Base-by-base conservation (phyloP, 2,888 invertebrate genomes). In the Xanthorhoe designata region DNA sequence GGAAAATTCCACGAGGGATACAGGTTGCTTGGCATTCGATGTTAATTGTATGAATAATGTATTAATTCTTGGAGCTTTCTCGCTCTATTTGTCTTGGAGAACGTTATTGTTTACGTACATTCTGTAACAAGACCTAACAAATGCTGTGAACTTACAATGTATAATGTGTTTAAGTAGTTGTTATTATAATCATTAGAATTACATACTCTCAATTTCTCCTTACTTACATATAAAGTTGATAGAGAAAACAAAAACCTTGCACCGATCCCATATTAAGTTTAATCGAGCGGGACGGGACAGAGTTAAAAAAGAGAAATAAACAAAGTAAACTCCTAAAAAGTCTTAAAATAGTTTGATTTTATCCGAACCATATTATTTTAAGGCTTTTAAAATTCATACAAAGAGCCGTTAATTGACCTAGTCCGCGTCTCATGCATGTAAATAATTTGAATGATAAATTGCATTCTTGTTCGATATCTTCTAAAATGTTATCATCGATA, bases 341-440 rank as follows among this genome's bases (percentile, higher is more conserved):
- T n/a, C n/a, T n/a, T n/a, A n/a, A n/a, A n/a, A n/a, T n/a, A n/a
- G n/a, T n/a, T n/a, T n/a, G n/a, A n/a, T n/a, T n/a, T n/a, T n/a
- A 32, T 47, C 15, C 7, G 47, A n/a, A 7, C 17, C 17, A 47
- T 6, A 47, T 15, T 5, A 17, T 47, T n/a, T 47, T 47, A 15
- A 47, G 7, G 45, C 15, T 53, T 47, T 66, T 17, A 54, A 47
- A 49, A 52, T 57, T 38, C 53, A 38, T 58, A 35, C 49, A 38
- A 51, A 81, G 78, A 78, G 77, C 82, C 83, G 85, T 84, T 86
- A 81, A 83, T 82, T 84, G 84, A 72, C 81, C 81, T 77, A 77
- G 66, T 84, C 80, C 74, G 74, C 69, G 77, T 80, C 72, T 69
- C 51, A 45, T 56, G 63, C 61, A 64, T 59, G 52, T 57, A 64